A percentile compares a stretch with the other conserved stretches of the same genome.
phyloP scores from a whole-genome alignment of 1,140 invertebrate species.

The Atopsyche davidsoni region DNA sequence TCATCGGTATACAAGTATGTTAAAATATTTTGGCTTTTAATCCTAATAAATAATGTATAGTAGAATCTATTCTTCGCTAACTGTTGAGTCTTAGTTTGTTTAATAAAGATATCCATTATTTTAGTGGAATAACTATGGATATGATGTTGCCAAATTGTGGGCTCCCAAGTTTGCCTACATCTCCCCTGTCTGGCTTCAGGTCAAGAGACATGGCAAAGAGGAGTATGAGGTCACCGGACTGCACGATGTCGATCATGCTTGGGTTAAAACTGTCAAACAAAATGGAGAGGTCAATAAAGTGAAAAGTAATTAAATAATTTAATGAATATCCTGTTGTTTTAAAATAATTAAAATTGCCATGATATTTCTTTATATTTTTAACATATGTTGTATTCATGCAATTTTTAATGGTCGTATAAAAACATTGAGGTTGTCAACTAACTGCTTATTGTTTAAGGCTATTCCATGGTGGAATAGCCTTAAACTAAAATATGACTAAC shows the following conservation, averaged over 20 bases:
- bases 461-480: no score
- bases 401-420: no score
- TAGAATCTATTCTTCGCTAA: conserved; percentile 9
- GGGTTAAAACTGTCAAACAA: conserved; percentile 66
- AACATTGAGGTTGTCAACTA: no score
- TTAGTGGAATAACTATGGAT: conserved; percentile 93
- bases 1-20: no score
- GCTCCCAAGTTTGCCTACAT: conserved; percentile 83
- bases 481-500: no score
- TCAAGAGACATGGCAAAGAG: conserved; percentile 56
- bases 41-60: no score
- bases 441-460: no score
- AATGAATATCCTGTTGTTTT: not conserved
- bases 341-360: not conserved
- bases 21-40: no score
- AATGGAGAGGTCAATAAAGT: conserved; percentile 40
- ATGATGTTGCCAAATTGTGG: conserved; percentile 88
- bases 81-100: conserved; percentile 9
- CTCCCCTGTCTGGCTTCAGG: conserved; percentile 91
- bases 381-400: no score
- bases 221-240: conserved; percentile 61
- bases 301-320: conserved; percentile 38
- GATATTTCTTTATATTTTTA: not conserved
- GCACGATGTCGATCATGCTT: conserved; percentile 78
- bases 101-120: conserved; percentile 34